Base-by-base conservation (phyloP, 2,113 vertebrate species). In the Equus quagga region DNA sequence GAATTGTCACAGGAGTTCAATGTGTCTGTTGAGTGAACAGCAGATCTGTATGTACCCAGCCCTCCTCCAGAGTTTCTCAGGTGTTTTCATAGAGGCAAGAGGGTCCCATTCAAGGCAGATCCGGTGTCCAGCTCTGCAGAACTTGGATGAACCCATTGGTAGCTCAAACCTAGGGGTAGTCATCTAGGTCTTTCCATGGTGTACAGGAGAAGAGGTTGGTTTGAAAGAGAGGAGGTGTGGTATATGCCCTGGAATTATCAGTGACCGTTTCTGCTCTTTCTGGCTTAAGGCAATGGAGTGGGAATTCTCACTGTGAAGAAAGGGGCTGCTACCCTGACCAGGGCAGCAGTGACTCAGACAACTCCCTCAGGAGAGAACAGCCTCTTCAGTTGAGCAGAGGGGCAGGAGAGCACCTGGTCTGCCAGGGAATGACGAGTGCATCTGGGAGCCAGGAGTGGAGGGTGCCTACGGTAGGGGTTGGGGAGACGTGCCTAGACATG, bases 391-490 rank as follows among this genome's bases (percentile, higher is more conserved):
- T n/a, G 80, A 64, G 10, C 41, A 51, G 21, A 58, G n/a, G 49
- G 9, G 23, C 36, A 26, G 1, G 15, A n/a, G 9, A 21, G 8
- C 0, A 3, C 26, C 19, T 54, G 54, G 28, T 46, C 5, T 73
- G 2, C 10, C 21, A n/a, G n/a, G 31, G 14, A n/a, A 5, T 9
- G 21, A n/a, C 24, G 44, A n/a, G 17, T 31, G 46, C 54, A 9
- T 2, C 4, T 58, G 41, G 67, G 51, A 86, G 72, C 44, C 36
- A 51, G 54, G 78, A 31, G 44, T 23, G 31, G 70, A n/a, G 23
- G 75, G 69, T 17, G 8, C 44, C 60, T 26, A 24, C 4, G 0
- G 9, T 1, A 19, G 3, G 5, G 13, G 1, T 6, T 6, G 33
- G 11, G 23, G 4, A 41, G 69, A 23, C 36, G 15, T 13, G 14